A percentile compares a stretch with the other conserved stretches of the same genome.
phyloP scores from a whole-genome alignment of 2,888 invertebrate genomes.

The Phragmatobia fuliginosa region DNA sequence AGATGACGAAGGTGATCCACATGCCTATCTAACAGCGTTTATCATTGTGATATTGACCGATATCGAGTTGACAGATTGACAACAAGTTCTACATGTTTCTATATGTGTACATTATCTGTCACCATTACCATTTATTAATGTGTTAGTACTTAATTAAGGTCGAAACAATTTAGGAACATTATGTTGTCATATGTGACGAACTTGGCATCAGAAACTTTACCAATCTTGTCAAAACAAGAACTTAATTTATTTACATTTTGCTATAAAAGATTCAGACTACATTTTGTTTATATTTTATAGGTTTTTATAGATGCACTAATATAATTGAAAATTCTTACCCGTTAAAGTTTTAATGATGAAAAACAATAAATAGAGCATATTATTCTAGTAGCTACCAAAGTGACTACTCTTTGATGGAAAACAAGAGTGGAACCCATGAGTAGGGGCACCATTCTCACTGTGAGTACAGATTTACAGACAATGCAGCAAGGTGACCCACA shows the following conservation, averaged over 20 bases:
- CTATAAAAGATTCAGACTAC: neutral
- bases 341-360: neutral
- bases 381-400: no score
- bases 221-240: neutral
- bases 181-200: neutral
- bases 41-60: slow-evolving; percentile 3
- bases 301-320: neutral
- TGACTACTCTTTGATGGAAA: no score
- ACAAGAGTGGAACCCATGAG: no score
- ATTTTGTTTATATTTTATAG: neutral
- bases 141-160: neutral
- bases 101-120: neutral
- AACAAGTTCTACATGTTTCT: neutral
- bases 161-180: neutral
- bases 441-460: no score
- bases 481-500: no score
- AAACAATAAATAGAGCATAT: no score
- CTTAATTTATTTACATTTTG: neutral
- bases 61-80: neutral
- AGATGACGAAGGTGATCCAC: neutral
- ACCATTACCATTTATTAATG: neutral
- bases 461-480: no score
- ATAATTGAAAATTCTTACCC: neutral
- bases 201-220: neutral
- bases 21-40: neutral